phyloP scores from a whole-genome alignment of 1,140 invertebrate genomes.

The Dreissena polymorpha region DNA sequence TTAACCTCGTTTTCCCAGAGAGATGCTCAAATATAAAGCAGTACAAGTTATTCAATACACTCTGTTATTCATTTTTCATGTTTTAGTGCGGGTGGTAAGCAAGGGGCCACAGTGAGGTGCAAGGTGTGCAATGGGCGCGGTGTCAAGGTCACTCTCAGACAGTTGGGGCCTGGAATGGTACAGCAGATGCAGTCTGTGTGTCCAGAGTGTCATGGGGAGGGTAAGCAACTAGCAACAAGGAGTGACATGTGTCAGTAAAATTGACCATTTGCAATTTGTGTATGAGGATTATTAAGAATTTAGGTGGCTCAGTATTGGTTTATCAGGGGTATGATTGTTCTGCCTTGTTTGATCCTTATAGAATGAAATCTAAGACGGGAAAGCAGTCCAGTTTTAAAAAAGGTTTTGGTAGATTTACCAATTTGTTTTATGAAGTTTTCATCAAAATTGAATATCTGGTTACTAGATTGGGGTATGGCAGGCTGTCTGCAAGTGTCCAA shows the following conservation, averaged over 20 bases:
- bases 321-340: too few relatives aligned
- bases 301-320: background rate
- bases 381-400: too few relatives aligned
- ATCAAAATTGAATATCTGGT: too few relatives aligned
- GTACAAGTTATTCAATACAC: too few relatives aligned
- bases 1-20: too few relatives aligned
- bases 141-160: slow-evolving; percentile 93
- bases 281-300: background rate
- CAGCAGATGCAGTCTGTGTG: slow-evolving; percentile 98
- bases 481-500: too few relatives aligned
- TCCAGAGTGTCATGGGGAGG: slow-evolving; percentile 92
- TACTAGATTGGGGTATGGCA: too few relatives aligned
- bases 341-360: too few relatives aligned
- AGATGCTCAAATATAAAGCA: too few relatives aligned
- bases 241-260: background rate
- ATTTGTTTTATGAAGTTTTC: too few relatives aligned
- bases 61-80: background rate
- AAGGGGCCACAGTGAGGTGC: slow-evolving; percentile 92
- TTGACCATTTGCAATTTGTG: background rate
- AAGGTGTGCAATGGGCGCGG: slow-evolving; percentile 93
- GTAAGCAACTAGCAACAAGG: slow-evolving; percentile 84
- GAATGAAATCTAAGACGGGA: too few relatives aligned
- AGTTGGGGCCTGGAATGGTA: slow-evolving; percentile 97
- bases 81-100: slow-evolving; percentile 89
- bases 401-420: too few relatives aligned